Evolutionary conservation across 2,888 invertebrate genomes (phyloP), one percentile per base, ranked within the genome.

Genomic region (Anoplius nigerrimus): DNA sequence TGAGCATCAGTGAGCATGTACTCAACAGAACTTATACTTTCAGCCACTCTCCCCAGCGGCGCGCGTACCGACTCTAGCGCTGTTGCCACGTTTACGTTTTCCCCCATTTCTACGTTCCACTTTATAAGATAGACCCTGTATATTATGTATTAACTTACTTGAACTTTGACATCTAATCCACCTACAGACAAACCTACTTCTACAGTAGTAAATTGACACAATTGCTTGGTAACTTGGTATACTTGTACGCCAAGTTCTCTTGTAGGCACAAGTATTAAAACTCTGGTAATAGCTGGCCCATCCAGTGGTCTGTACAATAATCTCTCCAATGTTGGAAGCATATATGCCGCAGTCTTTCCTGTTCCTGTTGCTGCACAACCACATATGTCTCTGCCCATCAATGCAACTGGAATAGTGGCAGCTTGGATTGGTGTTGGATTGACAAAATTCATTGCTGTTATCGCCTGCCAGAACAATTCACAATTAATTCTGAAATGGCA

Each of bases 341-440:
- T 98, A 89, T 98, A 99, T 0, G 99, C 99, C 0, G 98, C 98
- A 0, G 99, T 99, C 91, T 99, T 99, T 62, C 99, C 98, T 6
- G 96, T 95, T 60, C 99, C 99, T 0, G 99, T 99, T 0, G 98
- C 98, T 27, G 99, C 99, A 91, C 99, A 99, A 11, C 98, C 99
- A 90, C 98, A 99, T 79, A 99, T 94, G 89, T 99, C 99, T 81
- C 95, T 93, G 16, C 98, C 93, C 78, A 96, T 90, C 66, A 99
- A 90, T 2, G 97, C 98, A 11, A 98, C 92, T 0, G 99, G 99
- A 86, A 99, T 96, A 0, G 98, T 97, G 0, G 97, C 95, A 0
- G 97, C 93, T 89, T 99, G 99, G 83, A 99, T 98, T 0, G 98
- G 98, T 0, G 99, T 99, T 0, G 99, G 99, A 86, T 96, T 95